Evolutionary conservation across 1,140 invertebrate genomes (phyloP).

Genomic region (Armadillidium nasatum): DNA sequence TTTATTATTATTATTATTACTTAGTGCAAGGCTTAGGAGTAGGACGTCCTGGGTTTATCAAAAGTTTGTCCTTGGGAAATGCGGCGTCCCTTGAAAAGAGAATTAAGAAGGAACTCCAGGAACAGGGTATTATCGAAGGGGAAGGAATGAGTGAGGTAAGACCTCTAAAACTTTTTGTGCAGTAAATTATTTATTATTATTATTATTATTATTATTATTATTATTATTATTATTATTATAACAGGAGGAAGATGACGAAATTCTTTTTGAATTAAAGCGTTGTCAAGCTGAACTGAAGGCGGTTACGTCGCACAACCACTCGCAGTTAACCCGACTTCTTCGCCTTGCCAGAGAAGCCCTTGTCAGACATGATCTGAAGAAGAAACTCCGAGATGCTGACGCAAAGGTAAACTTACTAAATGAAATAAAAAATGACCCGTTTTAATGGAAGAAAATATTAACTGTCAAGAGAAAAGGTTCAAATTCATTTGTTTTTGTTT

Average conservation of each 20-base stretch:
- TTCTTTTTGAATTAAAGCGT: slow-evolving; percentile 51
- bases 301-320: slow-evolving; percentile 51
- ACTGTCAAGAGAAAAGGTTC: slow-evolving; percentile 47
- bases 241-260: slow-evolving; percentile 51
- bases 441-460: slow-evolving; percentile 18
- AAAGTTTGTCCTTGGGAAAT: slow-evolving; percentile 34
- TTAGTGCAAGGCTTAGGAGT: slow-evolving; percentile 31
- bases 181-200: background rate
- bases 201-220: background rate
- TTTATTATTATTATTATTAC: too few relatives aligned
- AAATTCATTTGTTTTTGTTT: slow-evolving; percentile 19
- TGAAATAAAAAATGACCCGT: background rate
- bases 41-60: slow-evolving; percentile 36
- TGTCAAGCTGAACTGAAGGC: slow-evolving; percentile 54
- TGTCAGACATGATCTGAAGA: slow-evolving; percentile 51
- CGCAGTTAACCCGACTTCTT: slow-evolving; percentile 47
- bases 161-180: background rate
- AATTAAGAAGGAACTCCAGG: slow-evolving; percentile 77
- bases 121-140: slow-evolving; percentile 72
- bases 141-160: slow-evolving; percentile 54
- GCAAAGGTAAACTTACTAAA: slow-evolving; percentile 48
- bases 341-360: slow-evolving; percentile 46
- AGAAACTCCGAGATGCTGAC: slow-evolving; percentile 52
- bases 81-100: slow-evolving; percentile 63
- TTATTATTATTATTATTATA: background rate